These are phyloP conservation scores for Lemur catta DNA, from an alignment of 2,797 vertebrate species.

Conservation along the genomic window DNA sequence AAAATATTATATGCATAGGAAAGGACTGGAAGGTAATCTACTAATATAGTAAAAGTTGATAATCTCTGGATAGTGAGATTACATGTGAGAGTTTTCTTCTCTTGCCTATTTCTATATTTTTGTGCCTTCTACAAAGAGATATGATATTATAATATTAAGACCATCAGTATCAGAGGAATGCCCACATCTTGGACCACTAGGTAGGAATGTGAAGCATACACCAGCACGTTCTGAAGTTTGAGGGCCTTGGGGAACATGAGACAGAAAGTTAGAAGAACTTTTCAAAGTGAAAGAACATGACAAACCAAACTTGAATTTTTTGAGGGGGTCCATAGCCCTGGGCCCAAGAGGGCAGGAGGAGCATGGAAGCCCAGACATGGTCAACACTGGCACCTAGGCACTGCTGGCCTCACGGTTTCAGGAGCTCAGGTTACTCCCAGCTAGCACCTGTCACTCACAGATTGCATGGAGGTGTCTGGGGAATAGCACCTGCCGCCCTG, in stretches of 20 bases:
- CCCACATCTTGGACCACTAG: not conserved
- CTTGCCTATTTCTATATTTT: not conserved
- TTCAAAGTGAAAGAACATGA: not conserved
- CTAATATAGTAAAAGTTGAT: not conserved
- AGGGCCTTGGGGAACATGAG: not conserved
- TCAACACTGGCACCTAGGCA: not conserved
- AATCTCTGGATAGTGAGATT: not conserved
- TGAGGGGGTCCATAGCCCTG: not conserved
- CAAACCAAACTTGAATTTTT: not conserved
- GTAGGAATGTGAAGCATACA: not conserved
- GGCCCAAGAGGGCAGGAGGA: not conserved
- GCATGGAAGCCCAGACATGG: not conserved
- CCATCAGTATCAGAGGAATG: not conserved
- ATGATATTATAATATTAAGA: not conserved
- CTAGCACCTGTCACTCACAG: not conserved
- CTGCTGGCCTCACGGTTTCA: not conserved
- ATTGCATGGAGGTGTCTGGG: accelerated
- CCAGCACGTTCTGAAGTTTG: not conserved
- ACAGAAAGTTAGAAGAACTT: not conserved
- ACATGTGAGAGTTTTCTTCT: not conserved
- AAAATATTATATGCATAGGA: not conserved
- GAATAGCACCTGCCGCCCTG: not conserved
- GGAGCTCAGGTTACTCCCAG: not conserved
- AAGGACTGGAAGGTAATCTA: not conserved
- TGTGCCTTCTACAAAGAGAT: not conserved